These are phyloP conservation scores for Erinaceus europaeus DNA, from an alignment of 2,113 vertebrate species.

Conservation along the genomic window DNA sequence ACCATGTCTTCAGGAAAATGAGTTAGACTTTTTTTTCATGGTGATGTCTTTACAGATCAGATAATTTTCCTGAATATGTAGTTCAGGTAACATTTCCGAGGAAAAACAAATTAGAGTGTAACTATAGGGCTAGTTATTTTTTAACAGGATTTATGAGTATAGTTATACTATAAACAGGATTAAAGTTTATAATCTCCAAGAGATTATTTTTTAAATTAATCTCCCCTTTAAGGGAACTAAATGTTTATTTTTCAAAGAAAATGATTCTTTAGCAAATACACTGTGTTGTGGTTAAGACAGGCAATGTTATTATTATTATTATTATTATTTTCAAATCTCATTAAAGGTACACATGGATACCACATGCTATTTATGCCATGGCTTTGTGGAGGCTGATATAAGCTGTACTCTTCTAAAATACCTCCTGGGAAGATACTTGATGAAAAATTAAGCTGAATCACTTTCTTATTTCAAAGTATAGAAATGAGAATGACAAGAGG, in stretches of 20 bases:
- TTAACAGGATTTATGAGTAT: neutral
- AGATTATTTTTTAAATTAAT: slow-evolving; percentile 1
- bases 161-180: neutral
- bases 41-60: neutral
- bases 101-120: neutral
- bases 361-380: neutral
- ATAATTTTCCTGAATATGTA: neutral
- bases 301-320: neutral
- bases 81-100: neutral
- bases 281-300: neutral
- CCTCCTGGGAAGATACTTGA: slow-evolving; percentile 47
- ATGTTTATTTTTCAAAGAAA: too few species aligned
- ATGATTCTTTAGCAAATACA: neutral
- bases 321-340: too few species aligned
- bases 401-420: neutral
- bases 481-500: slow-evolving; percentile 49
- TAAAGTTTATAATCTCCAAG: neutral
- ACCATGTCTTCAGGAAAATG: neutral
- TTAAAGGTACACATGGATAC: neutral
- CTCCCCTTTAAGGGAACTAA: neutral
- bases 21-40: too few species aligned
- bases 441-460: slow-evolving; percentile 72
- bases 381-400: slow-evolving; percentile 11
- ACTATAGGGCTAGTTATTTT: neutral
- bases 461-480: slow-evolving; percentile 41